Percentiles rank a stretch among this genome's conserved stretches.
phyloP scores from a whole-genome alignment of 2,797 vertebrate genomes.

The Halcyon smyrnensis region DNA sequence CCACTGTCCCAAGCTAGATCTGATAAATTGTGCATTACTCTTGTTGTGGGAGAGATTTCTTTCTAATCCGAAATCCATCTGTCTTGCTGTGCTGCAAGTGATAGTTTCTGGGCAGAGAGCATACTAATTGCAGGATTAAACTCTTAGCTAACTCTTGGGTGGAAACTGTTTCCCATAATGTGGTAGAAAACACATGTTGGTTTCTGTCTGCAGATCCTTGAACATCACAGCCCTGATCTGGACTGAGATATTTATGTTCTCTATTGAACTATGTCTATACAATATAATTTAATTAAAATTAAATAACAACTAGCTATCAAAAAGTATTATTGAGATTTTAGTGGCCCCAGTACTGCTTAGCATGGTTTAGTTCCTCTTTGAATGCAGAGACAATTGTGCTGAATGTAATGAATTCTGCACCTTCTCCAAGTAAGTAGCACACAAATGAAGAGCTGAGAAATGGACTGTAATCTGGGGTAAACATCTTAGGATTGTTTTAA shows the following conservation, averaged over 20 bases:
- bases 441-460: background rate
- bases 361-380: constrained; percentile 14
- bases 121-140: constrained; percentile 67
- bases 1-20: constrained; percentile 8
- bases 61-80: constrained; percentile 61
- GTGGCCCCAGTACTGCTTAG: constrained; percentile 36
- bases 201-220: constrained; percentile 17
- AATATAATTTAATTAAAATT: constrained; percentile 46
- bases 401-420: background rate
- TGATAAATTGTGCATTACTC: constrained; percentile 22
- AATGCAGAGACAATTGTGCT: background rate
- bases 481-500: background rate
- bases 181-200: constrained; percentile 59
- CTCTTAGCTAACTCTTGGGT: constrained; percentile 63
- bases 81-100: constrained; percentile 43
- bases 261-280: background rate
- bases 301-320: constrained; percentile 42
- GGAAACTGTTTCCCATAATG: constrained; percentile 58
- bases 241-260: background rate
- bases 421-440: background rate
- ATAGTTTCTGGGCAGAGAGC: constrained; percentile 63
- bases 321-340: constrained; percentile 44
- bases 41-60: constrained; percentile 23
- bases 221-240: background rate
- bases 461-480: background rate